Evolutionary conservation across 2,888 invertebrate genomes (phyloP), one percentile per base, ranked within the genome.

Genomic region (Amphipoea oculea): DNA sequence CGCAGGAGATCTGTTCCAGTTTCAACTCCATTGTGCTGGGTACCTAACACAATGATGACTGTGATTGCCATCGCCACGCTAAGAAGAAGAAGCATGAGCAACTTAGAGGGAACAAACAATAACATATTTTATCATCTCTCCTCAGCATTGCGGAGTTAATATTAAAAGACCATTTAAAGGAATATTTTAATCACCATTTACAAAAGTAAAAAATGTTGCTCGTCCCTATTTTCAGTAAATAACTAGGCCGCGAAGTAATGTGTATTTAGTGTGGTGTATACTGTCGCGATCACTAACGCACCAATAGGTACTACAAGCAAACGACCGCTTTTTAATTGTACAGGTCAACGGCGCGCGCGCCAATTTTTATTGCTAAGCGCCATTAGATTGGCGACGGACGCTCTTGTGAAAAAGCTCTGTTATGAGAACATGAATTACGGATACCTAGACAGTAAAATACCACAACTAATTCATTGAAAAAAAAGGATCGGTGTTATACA

Each of bases 161-260:
- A 60, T 45, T n/a, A 48, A 45, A 45, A 45, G 1, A n/a, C 12
- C 36, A 0, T n/a, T n/a, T 36, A 20, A 11, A n/a, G 7, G 2
- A n/a, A 20, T 36, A 23, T 29, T 48, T 67, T 14, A 11, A 29
- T 23, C 14, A 42, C 14, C 4, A n/a, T 63, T 54, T 12, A 12
- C 40, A 65, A 57, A 17, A 60, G 11, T 48, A 48, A 51, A 84
- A 89, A 90, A 85, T 85, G 93, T 96, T 95, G 91, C 48, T 48
- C 70, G 83, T 73, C 90, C 90, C 94, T 92, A 83, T 93, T 94
- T 95, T 92, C 93, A 95, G 94, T 89, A 92, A 92, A 92, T 95
- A 96, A 94, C 92, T 96, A 96, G 96, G 96, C 93, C 96, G 94
- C 93, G 92, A 93, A 93, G 93, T 94, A 95, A 95, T 96, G 92